A percentile compares a stretch with the other conserved stretches of the same genome.
Evolutionary conservation across 2,113 vertebrate genomes (phyloP).

Genomic region (Hippocampus barbouri): DNA sequence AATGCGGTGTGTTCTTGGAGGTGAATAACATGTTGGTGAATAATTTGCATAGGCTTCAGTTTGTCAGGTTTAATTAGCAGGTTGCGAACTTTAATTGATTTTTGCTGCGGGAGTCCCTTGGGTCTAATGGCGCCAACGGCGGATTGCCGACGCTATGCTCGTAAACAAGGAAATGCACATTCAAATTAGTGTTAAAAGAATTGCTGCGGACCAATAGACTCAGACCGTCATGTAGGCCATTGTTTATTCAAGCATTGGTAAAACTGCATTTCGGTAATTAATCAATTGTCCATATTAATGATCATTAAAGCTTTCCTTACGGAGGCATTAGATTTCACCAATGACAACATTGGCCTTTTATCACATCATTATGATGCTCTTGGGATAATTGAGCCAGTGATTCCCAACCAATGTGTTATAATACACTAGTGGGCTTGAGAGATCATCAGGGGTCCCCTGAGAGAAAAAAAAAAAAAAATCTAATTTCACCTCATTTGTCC

Average conservation of each 20-base stretch:
- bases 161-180: conserved; percentile 26
- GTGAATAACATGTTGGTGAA: conserved; percentile 38
- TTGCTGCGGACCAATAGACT: not conserved
- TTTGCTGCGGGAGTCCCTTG: conserved; percentile 7
- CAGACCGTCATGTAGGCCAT: too few relatives aligned
- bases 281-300: not conserved
- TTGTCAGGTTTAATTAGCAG: conserved; percentile 55
- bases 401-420: not conserved
- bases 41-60: conserved; percentile 42
- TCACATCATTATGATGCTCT: not conserved
- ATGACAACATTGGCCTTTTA: too few relatives aligned
- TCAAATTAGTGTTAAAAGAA: conserved; percentile 9
- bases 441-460: too few relatives aligned
- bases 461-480: too few relatives aligned
- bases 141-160: conserved; percentile 13
- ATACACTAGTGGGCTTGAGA: too few relatives aligned
- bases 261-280: not conserved
- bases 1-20: conserved; percentile 19
- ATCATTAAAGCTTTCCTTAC: not conserved
- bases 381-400: not conserved
- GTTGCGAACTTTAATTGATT: conserved; percentile 52
- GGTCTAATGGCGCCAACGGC: conserved; percentile 26
- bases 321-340: not conserved
- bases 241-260: not conserved
- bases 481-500: not conserved